phyloP scores from a whole-genome alignment of 2,797 vertebrate species.

The Thamnophis elegans region DNA sequence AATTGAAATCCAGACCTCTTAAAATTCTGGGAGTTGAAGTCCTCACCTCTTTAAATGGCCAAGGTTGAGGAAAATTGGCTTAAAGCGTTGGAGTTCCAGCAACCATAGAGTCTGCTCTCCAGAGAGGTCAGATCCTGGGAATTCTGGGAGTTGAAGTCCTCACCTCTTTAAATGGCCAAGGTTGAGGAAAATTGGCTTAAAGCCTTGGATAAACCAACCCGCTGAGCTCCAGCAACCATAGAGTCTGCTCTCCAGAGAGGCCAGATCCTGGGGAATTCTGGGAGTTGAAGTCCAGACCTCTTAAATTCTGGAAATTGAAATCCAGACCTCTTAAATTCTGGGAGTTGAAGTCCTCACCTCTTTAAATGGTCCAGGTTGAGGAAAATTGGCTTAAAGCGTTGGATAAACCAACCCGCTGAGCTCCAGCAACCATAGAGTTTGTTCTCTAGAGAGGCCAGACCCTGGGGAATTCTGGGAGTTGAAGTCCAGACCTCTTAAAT shows the following conservation, averaged over 20 bases:
- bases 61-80: neutral
- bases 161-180: neutral
- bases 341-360: too few species aligned
- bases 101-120: too few species aligned
- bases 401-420: neutral
- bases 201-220: too few species aligned
- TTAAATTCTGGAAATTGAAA: too few species aligned
- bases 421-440: neutral
- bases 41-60: neutral
- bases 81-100: too few species aligned
- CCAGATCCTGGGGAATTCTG: neutral
- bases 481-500: neutral
- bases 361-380: neutral
- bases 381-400: neutral
- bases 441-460: neutral
- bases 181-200: neutral
- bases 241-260: too few species aligned
- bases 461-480: neutral
- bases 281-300: too few species aligned
- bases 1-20: neutral
- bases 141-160: neutral
- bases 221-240: too few species aligned
- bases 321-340: neutral
- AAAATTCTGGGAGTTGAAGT: neutral
- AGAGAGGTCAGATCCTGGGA: neutral